Conservation (phyloP, 2,888 invertebrate genomes). For the Pyralis farinalis region DNA sequence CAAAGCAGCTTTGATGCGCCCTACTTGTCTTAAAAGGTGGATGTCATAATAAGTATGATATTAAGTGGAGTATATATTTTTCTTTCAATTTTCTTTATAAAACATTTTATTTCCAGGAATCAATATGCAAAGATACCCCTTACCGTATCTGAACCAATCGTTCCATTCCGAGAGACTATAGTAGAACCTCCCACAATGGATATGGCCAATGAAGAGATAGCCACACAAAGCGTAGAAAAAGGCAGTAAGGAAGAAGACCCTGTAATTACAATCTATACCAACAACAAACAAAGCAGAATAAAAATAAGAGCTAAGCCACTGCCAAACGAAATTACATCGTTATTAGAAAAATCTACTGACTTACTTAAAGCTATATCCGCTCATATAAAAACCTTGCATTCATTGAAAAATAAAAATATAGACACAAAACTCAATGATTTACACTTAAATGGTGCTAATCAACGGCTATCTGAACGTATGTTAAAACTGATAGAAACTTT, state of each 20-base stretch:
- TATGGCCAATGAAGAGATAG: conserved; percentile 92
- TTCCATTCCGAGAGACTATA: conserved; percentile 97
- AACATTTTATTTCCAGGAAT: conserved; percentile 64
- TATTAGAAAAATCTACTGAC: conserved; percentile 86
- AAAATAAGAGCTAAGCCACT: conserved; percentile 89
- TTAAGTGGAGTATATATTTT: no score
- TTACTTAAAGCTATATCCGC: conserved; percentile 85
- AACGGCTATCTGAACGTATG: conserved; percentile 61
- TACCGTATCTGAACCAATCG: conserved; percentile 97
- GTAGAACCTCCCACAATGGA: conserved; percentile 89
- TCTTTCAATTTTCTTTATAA: no score
- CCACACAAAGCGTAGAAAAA: conserved; percentile 77
- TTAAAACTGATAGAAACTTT: conserved; percentile 66
- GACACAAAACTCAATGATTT: conserved; percentile 49
- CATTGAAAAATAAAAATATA: conserved; percentile 55
- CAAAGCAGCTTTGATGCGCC: no score
- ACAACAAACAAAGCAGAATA: conserved; percentile 86
- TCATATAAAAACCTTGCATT: conserved; percentile 61
- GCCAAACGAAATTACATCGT: conserved; percentile 84
- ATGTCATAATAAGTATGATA: no score
- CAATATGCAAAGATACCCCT: conserved; percentile 92
- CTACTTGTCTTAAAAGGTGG: no score
- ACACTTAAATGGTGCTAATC: conserved; percentile 45
- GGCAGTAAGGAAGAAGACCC: conserved; percentile 72
- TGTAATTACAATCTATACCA: conserved; percentile 82